Base-by-base conservation (phyloP, 2,888 invertebrate species). In the Polyommatus icarus region DNA sequence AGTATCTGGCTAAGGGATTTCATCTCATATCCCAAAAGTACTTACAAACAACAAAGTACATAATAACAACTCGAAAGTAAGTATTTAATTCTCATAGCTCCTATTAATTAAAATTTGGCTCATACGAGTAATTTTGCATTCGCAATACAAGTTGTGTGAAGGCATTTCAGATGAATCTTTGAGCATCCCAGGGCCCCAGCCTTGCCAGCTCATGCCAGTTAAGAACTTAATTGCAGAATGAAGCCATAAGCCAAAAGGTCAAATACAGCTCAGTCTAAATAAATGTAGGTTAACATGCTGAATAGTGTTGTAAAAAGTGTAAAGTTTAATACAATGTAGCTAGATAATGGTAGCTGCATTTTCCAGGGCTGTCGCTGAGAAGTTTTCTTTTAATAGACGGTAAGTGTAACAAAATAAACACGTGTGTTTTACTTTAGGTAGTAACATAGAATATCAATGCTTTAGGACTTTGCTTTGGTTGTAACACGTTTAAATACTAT, bases 231-330 rank as follows among this genome's bases (percentile, higher is more conserved):
- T 67, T 67, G 67, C 67, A 32, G 67, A 67, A 67, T 32, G 67
- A 67, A 67, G 67, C 67, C 29, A 67, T 67, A 32, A 67, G 67
- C 67, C 61, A 67, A 67, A 67, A 67, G 67, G 29, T 67, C 29
- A 67, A 67, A 67, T 67, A 67, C 29, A 67, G 29, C 67, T 67
- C 67, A 73, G n/a, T 46, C 73, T 46, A 46, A 73, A 73, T 73
- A 32, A 46, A 46, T 61, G 59, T 61, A 76, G 76, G 79, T 75
- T 54, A 73, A 54, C 18, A 75, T 29, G 75, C 15, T 50, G 15
- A 29, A 75, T 24, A 29, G 50, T 29, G 54, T 20, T 36, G 12
- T 40, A 20, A 75, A 75, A 75, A 75, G 75, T 75, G 75, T 75
- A 54, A 72, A 72, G 50, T 18, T 75, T 54, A 54, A 24, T 29